phyloP scores from a whole-genome alignment of 2,113 vertebrate genomes.

The Archocentrus centrarchus region DNA sequence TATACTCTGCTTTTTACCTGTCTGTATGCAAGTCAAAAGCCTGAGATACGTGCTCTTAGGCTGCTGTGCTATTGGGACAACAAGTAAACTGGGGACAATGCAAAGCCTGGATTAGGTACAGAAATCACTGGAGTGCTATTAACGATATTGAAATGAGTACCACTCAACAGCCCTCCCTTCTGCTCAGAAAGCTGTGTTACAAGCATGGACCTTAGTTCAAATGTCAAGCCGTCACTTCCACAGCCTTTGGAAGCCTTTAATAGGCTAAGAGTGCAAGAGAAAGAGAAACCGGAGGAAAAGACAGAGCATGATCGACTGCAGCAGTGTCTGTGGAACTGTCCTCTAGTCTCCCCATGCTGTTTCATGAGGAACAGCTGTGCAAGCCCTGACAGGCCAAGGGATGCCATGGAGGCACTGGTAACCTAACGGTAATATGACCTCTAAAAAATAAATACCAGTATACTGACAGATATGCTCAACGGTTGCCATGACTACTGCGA shows the following conservation, averaged over 20 bases:
- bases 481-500: constrained; percentile 74
- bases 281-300: neutral
- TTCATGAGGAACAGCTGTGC: neutral
- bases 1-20: constrained; percentile 17
- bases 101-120: constrained; percentile 74
- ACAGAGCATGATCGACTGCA: neutral
- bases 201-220: constrained; percentile 24
- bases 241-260: constrained; percentile 10
- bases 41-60: constrained; percentile 9
- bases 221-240: constrained; percentile 37
- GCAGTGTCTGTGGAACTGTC: neutral
- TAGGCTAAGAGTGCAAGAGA: neutral
- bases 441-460: constrained; percentile 45
- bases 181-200: constrained; percentile 18
- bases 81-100: constrained; percentile 59
- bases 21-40: neutral
- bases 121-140: constrained; percentile 58
- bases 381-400: constrained; percentile 9
- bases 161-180: constrained; percentile 18
- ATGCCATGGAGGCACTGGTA: constrained; percentile 10
- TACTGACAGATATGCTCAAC: constrained; percentile 56
- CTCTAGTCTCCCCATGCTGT: neutral
- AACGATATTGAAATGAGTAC: constrained; percentile 67
- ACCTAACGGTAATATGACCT: constrained; percentile 7
- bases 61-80: constrained; percentile 36